Conservation (phyloP, 2,113 vertebrate genomes). For the Vombatus ursinus region DNA sequence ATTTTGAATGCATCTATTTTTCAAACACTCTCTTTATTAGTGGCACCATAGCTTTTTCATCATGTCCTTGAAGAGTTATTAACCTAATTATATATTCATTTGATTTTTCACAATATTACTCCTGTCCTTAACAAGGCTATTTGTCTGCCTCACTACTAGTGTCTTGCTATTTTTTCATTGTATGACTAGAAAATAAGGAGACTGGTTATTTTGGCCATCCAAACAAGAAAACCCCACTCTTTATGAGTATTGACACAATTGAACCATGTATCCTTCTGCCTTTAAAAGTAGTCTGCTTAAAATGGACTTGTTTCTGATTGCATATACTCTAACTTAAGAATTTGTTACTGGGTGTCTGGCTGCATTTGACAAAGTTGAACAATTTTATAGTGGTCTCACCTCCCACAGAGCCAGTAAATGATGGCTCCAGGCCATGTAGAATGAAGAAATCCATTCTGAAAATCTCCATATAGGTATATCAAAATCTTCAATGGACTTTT, state of each 20-base stretch:
- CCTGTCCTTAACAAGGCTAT: neutral
- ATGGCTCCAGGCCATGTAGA: neutral
- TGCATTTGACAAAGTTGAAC: neutral
- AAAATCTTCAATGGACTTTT: neutral
- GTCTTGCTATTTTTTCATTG: neutral
- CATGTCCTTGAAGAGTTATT: conserved; percentile 53
- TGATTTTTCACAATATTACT: conserved; percentile 56
- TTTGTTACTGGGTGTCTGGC: neutral
- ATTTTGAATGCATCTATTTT: conserved; percentile 37
- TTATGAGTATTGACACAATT: neutral
- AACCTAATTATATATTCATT: conserved; percentile 43
- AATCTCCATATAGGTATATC: neutral
- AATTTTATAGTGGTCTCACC: conserved; percentile 35
- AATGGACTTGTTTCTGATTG: neutral
- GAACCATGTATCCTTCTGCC: neutral
- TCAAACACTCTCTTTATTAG: conserved; percentile 56
- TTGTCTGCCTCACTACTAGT: neutral
- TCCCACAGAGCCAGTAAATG: conserved; percentile 11
- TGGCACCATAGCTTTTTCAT: neutral
- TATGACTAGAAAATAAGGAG: neutral
- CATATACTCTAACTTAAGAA: neutral
- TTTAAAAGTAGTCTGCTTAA: neutral
- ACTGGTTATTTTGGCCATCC: neutral
- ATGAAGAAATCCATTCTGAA: neutral
- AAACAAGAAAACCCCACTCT: neutral